Percentiles rank a stretch among this genome's conserved stretches.
Conservation (phyloP, 2,888 invertebrate species). For the Netelia fuscicornis region DNA sequence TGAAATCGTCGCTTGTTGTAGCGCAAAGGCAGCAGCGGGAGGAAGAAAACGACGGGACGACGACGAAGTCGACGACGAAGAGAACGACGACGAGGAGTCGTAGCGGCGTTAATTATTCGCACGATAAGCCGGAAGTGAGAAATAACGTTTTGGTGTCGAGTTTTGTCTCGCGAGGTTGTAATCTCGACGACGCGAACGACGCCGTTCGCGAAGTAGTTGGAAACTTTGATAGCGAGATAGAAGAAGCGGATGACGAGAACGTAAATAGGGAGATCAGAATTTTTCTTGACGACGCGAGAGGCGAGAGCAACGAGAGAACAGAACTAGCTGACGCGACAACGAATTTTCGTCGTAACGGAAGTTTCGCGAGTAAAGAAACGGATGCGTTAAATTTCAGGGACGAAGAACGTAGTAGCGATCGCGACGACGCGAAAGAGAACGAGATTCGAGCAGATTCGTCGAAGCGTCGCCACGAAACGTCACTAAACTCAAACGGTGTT, state of each 20-base stretch:
- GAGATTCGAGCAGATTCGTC: constrained; percentile 38
- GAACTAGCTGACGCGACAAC: background rate
- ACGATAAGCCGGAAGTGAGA: constrained; percentile 40
- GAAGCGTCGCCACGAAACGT: constrained; percentile 6
- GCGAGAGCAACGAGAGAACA: background rate
- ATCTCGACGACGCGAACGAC: background rate
- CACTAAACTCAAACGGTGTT: background rate
- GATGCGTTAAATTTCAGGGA: constrained; percentile 13
- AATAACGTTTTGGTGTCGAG: constrained; percentile 21
- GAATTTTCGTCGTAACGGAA: background rate
- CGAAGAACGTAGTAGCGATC: background rate
- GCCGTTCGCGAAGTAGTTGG: background rate
- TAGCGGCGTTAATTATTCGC: constrained; percentile 27
- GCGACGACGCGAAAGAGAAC: background rate
- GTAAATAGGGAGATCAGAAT: background rate
- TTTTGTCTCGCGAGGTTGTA: background rate
- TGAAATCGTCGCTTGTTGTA: constrained; percentile 9
- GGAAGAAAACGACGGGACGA: constrained; percentile 40
- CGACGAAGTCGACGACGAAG: constrained; percentile 45
- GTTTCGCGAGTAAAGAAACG: background rate
- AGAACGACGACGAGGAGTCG: constrained; percentile 48
- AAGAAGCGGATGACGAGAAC: background rate
- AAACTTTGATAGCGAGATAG: constrained; percentile 17
- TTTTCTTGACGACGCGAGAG: background rate
- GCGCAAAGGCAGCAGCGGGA: constrained; percentile 20